Conservation (phyloP, 2,113 vertebrate species). For the Rhinopomastus cyanomelas region DNA sequence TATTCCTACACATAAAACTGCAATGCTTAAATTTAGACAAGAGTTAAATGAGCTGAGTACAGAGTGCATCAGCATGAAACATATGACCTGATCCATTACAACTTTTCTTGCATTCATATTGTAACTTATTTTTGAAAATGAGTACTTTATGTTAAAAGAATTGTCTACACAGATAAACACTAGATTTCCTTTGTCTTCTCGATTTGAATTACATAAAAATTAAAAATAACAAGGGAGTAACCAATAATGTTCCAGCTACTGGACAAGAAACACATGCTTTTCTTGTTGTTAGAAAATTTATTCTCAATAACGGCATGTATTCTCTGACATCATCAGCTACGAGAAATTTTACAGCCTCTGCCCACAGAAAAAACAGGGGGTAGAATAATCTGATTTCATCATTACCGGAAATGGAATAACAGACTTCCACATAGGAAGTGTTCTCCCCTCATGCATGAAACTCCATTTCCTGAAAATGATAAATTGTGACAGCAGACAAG, state of each 20-base stretch:
- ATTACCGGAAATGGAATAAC: neutral
- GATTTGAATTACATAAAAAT: neutral
- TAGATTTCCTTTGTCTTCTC: neutral
- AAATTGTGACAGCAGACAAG: slow-evolving; percentile 25
- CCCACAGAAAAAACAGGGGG: neutral
- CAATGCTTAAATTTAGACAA: neutral
- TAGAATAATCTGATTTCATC: neutral
- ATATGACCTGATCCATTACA: neutral
- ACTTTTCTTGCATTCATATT: neutral
- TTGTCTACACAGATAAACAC: neutral
- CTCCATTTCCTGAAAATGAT: neutral
- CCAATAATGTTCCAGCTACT: neutral
- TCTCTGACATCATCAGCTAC: neutral
- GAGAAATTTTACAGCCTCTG: neutral
- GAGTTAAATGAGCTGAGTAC: neutral
- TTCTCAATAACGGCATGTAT: neutral
- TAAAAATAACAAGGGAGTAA: neutral
- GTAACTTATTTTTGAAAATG: neutral
- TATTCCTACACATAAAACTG: neutral
- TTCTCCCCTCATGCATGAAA: neutral
- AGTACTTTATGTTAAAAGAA: neutral
- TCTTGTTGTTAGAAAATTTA: neutral
- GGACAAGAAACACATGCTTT: neutral
- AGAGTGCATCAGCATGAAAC: neutral
- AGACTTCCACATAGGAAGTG: neutral